phyloP scores from a whole-genome alignment of 2,888 invertebrate species.

The Zootermopsis nevadensis region DNA sequence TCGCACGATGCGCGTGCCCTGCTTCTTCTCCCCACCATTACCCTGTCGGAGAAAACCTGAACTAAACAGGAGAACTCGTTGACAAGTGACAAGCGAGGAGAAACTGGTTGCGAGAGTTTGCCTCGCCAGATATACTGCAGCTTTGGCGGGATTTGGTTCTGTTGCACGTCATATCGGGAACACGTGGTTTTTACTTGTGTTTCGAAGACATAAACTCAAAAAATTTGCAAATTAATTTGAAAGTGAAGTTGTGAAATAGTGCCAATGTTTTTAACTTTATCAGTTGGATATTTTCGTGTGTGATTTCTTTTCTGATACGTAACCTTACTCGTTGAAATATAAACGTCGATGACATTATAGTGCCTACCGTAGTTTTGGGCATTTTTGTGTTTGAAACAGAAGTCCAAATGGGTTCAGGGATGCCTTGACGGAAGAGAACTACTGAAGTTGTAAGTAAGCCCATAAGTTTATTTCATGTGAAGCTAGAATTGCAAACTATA shows the following conservation, averaged over 20 bases:
- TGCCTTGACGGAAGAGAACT: no score
- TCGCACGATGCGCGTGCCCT: slow-evolving; percentile 10
- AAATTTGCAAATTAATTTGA: background rate
- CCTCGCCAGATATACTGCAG: slow-evolving; percentile 6
- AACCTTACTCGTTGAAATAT: no score
- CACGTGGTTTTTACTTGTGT: slow-evolving; percentile 23
- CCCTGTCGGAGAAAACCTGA: slow-evolving; percentile 37
- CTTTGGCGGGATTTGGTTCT: slow-evolving; percentile 3
- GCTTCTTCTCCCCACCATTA: background rate
- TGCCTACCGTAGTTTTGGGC: no score
- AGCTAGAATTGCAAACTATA: no score
- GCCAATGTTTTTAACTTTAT: background rate
- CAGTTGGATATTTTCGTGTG: no score
- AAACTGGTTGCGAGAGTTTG: background rate
- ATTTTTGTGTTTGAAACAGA: no score
- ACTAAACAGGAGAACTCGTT: slow-evolving; percentile 32
- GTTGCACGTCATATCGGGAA: background rate
- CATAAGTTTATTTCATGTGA: no score
- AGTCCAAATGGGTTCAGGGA: no score
- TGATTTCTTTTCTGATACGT: no score
- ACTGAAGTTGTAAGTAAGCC: no score
- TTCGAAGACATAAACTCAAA: background rate
- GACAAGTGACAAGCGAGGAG: slow-evolving; percentile 29
- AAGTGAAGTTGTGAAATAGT: background rate
- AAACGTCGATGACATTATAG: no score